Evolutionary conservation across 2,113 vertebrate species (phyloP).

Genomic region (Catharus minimus): DNA sequence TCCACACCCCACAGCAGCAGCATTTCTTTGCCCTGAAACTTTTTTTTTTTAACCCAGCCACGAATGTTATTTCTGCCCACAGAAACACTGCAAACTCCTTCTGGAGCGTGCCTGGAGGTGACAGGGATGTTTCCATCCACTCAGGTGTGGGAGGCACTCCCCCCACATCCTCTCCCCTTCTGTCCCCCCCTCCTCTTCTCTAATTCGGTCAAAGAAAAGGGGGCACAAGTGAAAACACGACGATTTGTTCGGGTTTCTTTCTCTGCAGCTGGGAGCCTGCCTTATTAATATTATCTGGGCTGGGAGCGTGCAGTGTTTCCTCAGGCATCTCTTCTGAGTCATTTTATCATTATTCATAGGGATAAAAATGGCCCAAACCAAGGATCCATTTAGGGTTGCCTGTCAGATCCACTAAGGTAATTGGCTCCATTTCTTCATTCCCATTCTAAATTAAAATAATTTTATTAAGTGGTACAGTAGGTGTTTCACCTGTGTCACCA

Average conservation of each 20-base stretch:
- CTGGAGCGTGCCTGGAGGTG: background rate
- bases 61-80: background rate
- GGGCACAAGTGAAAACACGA: background rate
- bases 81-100: background rate
- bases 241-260: slow-evolving; percentile 17
- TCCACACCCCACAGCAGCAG: background rate
- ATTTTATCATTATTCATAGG: slow-evolving; percentile 59
- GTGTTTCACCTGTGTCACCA: slow-evolving; percentile 57
- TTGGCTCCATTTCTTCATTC: slow-evolving; percentile 62
- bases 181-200: background rate
- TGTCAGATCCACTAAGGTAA: slow-evolving; percentile 60
- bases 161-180: background rate
- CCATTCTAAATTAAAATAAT: slow-evolving; percentile 63
- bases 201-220: slow-evolving; percentile 24
- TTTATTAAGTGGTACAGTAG: slow-evolving; percentile 62
- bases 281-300: slow-evolving; percentile 52
- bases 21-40: background rate
- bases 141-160: background rate
- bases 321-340: slow-evolving; percentile 60
- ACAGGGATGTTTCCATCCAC: accelerated
- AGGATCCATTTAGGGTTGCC: slow-evolving; percentile 52
- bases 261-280: slow-evolving; percentile 22
- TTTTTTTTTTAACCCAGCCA: background rate
- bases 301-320: slow-evolving; percentile 30
- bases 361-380: slow-evolving; percentile 45